Base-by-base conservation (phyloP, 2,888 invertebrate species). In the Cabera pusaria region DNA sequence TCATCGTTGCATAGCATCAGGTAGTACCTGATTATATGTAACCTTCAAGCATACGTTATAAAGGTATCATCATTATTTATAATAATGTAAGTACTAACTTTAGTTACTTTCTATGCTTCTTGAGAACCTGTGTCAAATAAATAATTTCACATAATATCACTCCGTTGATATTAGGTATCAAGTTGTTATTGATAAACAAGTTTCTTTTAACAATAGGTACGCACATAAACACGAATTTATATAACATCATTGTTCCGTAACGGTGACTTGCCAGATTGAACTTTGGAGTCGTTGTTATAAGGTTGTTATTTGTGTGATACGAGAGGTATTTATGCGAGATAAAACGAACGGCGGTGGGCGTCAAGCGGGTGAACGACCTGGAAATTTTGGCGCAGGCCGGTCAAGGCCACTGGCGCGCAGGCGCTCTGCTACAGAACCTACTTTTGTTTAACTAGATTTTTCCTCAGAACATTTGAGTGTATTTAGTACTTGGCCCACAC, bases 301-400 rank as follows among this genome's bases (percentile, higher is more conserved):
- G 68, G 76, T 64, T 21, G 48, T 44, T 44, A 65, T 67, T 73
- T 26, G 67, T 42, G 59, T 56, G 67, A 45, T 25, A 44, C 17
- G 43, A 44, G 10, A 45, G 61, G 67, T 79, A 75, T 79, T 83
- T 79, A 76, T 69, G 72, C 70, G 78, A 82, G 85, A 85, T 84
- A 82, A 80, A 80, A 73, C 73, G 77, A 72, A 75, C 70, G 86
- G 78, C 66, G 66, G 85, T 80, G 82, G 81, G 86, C 80, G 80
- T 72, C 74, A 73, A 68, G 69, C 70, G 71, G 82, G 83, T 83
- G 83, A 84, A 87, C 60, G 86, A 84, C 81, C 87, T 76, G 86
- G 78, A 79, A 83, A 81, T 84, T 88, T 88, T 87, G 88, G 88
- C 88, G 88, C 87, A 85, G 83, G 77, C 76, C 85, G 88, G 88